These are phyloP conservation scores for Chelonus insularis DNA, from an alignment of 1,140 invertebrate species.

Conservation along the genomic window DNA sequence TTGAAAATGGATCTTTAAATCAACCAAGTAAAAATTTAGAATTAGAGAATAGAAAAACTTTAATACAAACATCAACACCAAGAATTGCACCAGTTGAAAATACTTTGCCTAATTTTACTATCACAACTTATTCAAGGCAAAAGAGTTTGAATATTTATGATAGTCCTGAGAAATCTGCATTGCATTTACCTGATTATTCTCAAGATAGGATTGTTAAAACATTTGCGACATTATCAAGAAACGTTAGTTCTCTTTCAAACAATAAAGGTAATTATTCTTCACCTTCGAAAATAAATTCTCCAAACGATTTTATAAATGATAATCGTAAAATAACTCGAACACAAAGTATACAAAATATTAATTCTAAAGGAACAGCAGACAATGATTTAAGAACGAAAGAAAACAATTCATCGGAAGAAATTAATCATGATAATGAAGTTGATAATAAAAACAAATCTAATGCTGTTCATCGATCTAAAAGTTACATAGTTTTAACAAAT, in stretches of 20 bases:
- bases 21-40: constrained; percentile 11
- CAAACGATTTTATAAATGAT: too few species aligned
- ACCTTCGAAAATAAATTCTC: too few species aligned
- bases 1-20: constrained; percentile 33
- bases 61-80: constrained; percentile 25
- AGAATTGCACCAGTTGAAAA: constrained; percentile 51
- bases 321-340: background rate
- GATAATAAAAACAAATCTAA: too few species aligned
- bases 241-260: background rate
- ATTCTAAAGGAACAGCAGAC: background rate
- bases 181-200: background rate
- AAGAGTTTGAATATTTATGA: constrained; percentile 52
- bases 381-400: background rate
- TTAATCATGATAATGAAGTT: too few species aligned
- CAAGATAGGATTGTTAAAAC: constrained; percentile 31
- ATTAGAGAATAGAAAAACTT: constrained; percentile 9
- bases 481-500: constrained; percentile 46
- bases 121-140: constrained; percentile 51
- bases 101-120: constrained; percentile 54
- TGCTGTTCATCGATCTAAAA: constrained; percentile 50
- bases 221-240: constrained; percentile 34
- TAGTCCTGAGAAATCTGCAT: constrained; percentile 16
- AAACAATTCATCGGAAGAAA: background rate
- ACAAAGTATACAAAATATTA: background rate
- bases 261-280: too few species aligned